These are phyloP conservation scores for Leistus spinibarbis DNA, from an alignment of 2,888 invertebrate genomes.

Conservation along the genomic window DNA sequence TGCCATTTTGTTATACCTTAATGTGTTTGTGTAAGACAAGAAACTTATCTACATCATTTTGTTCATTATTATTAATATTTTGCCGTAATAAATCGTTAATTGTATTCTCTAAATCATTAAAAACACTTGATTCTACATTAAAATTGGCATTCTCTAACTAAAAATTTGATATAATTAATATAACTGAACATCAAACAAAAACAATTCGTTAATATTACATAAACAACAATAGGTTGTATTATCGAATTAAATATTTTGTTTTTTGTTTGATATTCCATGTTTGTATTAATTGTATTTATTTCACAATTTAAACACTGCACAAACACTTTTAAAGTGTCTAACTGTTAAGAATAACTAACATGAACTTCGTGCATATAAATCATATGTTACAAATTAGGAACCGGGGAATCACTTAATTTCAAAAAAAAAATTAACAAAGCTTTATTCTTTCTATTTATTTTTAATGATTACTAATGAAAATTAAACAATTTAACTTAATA, in stretches of 20 bases:
- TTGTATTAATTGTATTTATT: not conserved
- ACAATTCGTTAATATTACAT: not conserved
- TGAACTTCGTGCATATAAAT: not conserved
- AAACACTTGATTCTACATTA: not conserved
- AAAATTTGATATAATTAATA: not conserved
- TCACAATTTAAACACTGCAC: not conserved
- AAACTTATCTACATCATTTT: not conserved
- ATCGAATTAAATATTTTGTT: constrained; percentile 23
- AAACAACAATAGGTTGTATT: constrained; percentile 6
- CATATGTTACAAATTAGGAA: no score
- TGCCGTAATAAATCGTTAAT: not conserved
- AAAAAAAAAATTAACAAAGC: no score
- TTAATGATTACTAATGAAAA: no score
- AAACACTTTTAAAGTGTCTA: not conserved
- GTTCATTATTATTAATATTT: not conserved
- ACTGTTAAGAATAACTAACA: not conserved
- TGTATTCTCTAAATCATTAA: not conserved
- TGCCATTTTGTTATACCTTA: no score
- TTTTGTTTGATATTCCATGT: constrained; percentile 24
- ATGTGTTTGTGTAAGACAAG: not conserved
- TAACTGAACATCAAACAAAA: constrained; percentile 2
- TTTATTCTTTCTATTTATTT: no score
- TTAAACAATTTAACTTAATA: no score
- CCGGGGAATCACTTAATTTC: no score
- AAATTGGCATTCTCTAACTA: constrained; percentile 15